A percentile compares a stretch with the other conserved stretches of the same genome.
Conservation (phyloP, 2,888 invertebrate genomes). For the Poecilobothrus nobilitatus region DNA sequence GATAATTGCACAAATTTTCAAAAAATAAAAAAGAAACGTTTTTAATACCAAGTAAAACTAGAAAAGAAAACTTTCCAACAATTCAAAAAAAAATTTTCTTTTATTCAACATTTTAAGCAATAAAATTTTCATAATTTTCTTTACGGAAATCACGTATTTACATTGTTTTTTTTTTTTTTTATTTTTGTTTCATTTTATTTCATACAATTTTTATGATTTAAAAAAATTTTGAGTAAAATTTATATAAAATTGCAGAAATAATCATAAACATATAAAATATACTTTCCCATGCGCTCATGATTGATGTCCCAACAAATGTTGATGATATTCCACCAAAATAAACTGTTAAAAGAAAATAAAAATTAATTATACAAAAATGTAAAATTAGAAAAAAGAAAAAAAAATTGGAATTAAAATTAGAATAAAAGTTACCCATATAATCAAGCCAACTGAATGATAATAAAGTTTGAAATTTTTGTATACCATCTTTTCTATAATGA, state of each 20-base stretch:
- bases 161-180: background rate
- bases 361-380: background rate
- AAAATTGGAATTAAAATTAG: background rate
- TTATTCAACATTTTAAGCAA: too few relatives aligned
- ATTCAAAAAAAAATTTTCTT: too few relatives aligned
- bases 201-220: too few relatives aligned
- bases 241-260: background rate
- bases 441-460: conserved; percentile 1
- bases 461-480: background rate
- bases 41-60: too few relatives aligned
- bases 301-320: conserved; percentile 3
- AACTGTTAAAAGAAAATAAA: background rate
- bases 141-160: background rate
- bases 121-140: background rate
- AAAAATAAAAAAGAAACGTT: too few relatives aligned
- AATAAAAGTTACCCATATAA: background rate
- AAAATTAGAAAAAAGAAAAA: background rate
- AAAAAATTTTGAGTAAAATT: background rate
- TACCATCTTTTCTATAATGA: background rate
- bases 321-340: conserved; percentile 1
- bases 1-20: too few relatives aligned
- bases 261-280: background rate
- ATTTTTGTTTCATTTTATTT: too few relatives aligned
- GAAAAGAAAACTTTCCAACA: too few relatives aligned
- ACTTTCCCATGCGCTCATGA: background rate